These are phyloP conservation scores for Chionodraco myersi DNA, from an alignment of 2,113 vertebrate genomes.

Conservation along the genomic window DNA sequence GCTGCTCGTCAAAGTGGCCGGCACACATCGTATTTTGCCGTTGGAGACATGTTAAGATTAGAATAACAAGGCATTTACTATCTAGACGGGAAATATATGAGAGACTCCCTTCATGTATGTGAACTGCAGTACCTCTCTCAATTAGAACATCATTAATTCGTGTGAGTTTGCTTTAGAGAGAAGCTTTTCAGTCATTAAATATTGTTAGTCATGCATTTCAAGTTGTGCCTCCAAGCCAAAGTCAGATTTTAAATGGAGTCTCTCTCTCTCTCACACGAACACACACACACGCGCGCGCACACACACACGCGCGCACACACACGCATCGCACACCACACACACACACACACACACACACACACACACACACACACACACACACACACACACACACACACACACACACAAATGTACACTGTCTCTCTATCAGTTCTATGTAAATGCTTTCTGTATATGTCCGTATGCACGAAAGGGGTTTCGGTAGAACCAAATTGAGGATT, in stretches of 20 bases:
- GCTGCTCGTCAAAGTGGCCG: constrained; percentile 1
- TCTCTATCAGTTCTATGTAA: background rate
- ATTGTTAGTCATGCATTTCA: constrained; percentile 76
- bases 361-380: constrained; percentile 15
- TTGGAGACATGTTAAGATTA: constrained; percentile 23
- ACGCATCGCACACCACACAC: too few relatives aligned
- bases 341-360: constrained; percentile 9
- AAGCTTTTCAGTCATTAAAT: constrained; percentile 71
- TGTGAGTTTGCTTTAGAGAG: constrained; percentile 51
- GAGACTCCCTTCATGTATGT: constrained; percentile 23
- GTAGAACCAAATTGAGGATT: background rate
- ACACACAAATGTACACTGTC: too few relatives aligned
- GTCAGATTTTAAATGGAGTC: constrained; percentile 41
- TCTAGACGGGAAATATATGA: constrained; percentile 25
- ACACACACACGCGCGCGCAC: constrained; percentile 5
- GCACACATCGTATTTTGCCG: background rate
- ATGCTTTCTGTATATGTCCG: background rate
- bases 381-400: constrained; percentile 9
- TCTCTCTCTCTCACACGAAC: background rate
- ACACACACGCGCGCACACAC: background rate
- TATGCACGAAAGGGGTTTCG: background rate
- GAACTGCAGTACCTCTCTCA: constrained; percentile 41
- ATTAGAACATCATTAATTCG: constrained; percentile 68
- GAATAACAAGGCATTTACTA: constrained; percentile 25
- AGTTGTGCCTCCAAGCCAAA: constrained; percentile 65